Evolutionary conservation across 2,113 vertebrate species (phyloP), one percentile per base, ranked within the genome.

Genomic region (Chaetodon trifascialis): DNA sequence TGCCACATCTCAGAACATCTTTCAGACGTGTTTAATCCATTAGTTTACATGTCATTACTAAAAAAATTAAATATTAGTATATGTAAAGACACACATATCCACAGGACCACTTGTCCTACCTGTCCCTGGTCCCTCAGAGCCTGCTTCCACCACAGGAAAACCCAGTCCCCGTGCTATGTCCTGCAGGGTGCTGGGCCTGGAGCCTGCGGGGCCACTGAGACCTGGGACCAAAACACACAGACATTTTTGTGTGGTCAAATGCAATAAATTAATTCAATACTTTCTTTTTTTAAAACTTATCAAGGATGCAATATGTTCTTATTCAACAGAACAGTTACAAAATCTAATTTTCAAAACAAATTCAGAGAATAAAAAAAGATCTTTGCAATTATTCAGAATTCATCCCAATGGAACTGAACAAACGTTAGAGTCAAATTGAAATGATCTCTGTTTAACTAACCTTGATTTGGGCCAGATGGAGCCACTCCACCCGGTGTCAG

Each of bases 151-250:
- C 14, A 36, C 11, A 46, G 82, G 25, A 15, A 73, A 71, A 1
- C 60, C 79, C 63, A 89, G 21, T 10, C 73, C 85, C 55, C 90
- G 80, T 3, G 74, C 64, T 0, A 92, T 15, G 14, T 94, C 91
- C 65, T 72, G 54, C 58, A 90, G 87, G 55, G 80, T 86, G 86
- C 80, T 91, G 68, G 69, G 49, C 17, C 55, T 60, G 23, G 60
- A 30, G 10, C 46, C 66, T 42, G 47, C 23, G 3, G 36, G 44
- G 11, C 8, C 82, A 47, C 49, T 38, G 21, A 75, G 9, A 46
- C n/a, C 89, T 88, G 74, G 4, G 34, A 19, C 25, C 52, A 49
- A 64, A 60, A 56, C 10, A 55, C 3, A 46, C 4, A 5, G 2
- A n/a, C 63, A 65, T 30, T 12, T 51, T 9, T 58, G 6, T 73